phyloP scores from a whole-genome alignment of 2,888 invertebrate species.

The Pyrrhia umbra region DNA sequence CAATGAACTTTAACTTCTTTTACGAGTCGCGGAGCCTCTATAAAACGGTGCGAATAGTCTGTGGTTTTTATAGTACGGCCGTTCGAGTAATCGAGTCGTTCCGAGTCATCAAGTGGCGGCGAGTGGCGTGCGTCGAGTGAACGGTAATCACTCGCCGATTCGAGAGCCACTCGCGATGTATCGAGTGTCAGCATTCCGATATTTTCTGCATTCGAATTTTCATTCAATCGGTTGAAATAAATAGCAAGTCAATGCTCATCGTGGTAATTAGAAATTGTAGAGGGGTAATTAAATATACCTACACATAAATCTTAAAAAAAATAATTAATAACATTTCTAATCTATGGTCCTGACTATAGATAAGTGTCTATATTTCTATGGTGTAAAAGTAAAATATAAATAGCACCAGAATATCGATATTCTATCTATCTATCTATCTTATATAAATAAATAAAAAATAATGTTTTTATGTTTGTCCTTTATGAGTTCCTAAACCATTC shows the following conservation, averaged over 20 bases:
- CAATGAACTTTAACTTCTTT: constrained; percentile 14
- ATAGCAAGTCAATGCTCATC: neutral
- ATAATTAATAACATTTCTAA: too few relatives aligned
- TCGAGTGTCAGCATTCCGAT: constrained; percentile 53
- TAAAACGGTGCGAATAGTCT: constrained; percentile 22
- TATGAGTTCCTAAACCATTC: too few relatives aligned
- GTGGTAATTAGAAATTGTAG: neutral
- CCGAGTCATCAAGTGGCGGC: constrained; percentile 47
- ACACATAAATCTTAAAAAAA: neutral
- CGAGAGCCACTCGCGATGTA: constrained; percentile 56
- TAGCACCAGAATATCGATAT: too few relatives aligned
- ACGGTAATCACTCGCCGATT: constrained; percentile 64
- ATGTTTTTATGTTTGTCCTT: too few relatives aligned
- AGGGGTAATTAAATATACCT: neutral
- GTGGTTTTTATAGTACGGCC: constrained; percentile 29
- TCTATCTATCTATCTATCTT: too few relatives aligned
- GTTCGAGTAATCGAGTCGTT: constrained; percentile 47
- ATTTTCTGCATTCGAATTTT: constrained; percentile 43
- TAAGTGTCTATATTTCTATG: too few relatives aligned
- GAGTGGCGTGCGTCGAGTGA: constrained; percentile 65
- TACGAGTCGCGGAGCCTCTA: constrained; percentile 14
- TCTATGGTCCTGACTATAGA: too few relatives aligned
- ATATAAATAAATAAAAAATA: too few relatives aligned
- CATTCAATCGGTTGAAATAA: constrained; percentile 26
- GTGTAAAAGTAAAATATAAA: too few relatives aligned